These are phyloP conservation scores for Pipra filicauda DNA, from an alignment of 2,113 vertebrate genomes.

Conservation along the genomic window DNA sequence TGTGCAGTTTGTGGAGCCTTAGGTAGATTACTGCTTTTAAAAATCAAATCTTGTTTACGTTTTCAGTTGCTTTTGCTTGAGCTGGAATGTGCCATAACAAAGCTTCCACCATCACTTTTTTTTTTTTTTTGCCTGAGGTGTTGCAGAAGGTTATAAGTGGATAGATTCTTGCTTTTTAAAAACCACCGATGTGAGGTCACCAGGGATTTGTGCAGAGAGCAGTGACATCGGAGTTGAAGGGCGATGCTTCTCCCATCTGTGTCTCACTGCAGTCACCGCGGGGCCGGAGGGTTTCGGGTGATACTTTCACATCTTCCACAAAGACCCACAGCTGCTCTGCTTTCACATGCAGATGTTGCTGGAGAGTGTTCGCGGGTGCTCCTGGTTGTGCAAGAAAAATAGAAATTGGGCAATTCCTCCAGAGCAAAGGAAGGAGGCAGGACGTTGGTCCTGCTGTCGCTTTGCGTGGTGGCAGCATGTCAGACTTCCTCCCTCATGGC, in stretches of 20 bases:
- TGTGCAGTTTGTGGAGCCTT: not conserved
- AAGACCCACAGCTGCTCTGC: not conserved
- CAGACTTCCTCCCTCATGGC: not conserved
- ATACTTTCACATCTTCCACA: constrained; percentile 9
- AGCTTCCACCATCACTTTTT: fast-evolving
- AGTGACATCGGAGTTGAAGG: not conserved
- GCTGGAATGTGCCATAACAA: not conserved
- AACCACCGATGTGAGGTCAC: fast-evolving
- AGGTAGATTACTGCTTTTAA: not conserved
- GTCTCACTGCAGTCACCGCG: not conserved
- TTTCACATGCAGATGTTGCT: not conserved
- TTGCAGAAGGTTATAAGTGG: not conserved
- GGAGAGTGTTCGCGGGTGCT: not conserved
- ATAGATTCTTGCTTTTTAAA: not conserved
- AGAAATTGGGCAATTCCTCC: not conserved
- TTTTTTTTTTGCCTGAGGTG: not conserved
- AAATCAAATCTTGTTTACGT: fast-evolving
- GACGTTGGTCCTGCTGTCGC: fast-evolving
- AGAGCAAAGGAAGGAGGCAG: not conserved
- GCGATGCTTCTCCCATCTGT: not conserved
- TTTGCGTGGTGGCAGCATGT: not conserved
- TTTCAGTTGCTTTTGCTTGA: not conserved
- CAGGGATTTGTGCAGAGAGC: not conserved
- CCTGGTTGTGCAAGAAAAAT: not conserved
- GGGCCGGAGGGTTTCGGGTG: not conserved